Base-by-base conservation (phyloP, 2,888 invertebrate species). In the Lottia gigantea region DNA sequence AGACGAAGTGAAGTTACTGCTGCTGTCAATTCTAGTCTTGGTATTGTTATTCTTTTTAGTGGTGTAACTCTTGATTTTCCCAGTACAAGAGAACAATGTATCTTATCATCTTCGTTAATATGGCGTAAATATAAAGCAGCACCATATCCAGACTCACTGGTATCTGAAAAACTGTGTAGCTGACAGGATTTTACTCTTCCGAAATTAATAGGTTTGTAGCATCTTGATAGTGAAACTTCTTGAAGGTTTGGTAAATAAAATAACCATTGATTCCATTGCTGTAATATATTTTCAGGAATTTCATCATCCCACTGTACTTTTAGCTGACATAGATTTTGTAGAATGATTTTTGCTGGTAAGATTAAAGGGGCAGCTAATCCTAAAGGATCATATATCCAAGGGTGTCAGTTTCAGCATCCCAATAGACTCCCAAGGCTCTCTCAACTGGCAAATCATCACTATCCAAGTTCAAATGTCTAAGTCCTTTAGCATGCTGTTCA, bases 371-470 rank as follows among this genome's bases (percentile, higher is more conserved):
- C 2, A 19, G 49, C 49, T 16, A 49, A 1, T n/a, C 49, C 49
- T 19, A 55, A 4, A 14, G 19, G 63, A 40, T 63, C 40, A 14
- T 63, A 31, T 25, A 26, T 55, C 49, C 49, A 19, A 55, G 8
- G 12, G 16, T 63, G 63, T 26, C 26, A 16, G n/a, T 16, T 25
- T 63, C 63, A n/a, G 26, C 31, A 2, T 12, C 12, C 70, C 70
- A 70, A 49, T 62, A 46, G 19, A 70, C 46, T n/a, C 70, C 70
- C 8, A 70, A 31, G 4, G 70, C 64, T 12, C 67, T 46, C 23
- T 63, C 70, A 16, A n/a, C 46, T 1, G 63, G 55, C 14, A 55
- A 40, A 15, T 65, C 64, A 55, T 23, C 62, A n/a, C 15, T 12
- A 23, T 49, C 26, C 14, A 68, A 12, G 26, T 65, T 61, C 31